Evolutionary conservation across 2,888 invertebrate species (phyloP), one percentile per base, ranked within the genome.

Genomic region (Dolichopus griseipennis): DNA sequence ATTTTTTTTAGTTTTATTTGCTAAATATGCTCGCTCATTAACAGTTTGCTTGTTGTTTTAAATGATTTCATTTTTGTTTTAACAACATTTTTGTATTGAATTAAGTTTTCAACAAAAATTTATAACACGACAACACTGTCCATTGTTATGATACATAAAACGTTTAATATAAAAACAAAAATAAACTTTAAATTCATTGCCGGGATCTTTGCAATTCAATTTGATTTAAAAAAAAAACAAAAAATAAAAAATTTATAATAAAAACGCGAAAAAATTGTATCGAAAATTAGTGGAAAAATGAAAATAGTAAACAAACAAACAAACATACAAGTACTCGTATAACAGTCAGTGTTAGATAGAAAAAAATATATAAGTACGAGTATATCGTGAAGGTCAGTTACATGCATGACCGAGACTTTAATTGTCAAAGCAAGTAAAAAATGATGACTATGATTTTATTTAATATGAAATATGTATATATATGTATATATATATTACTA

Each of bases 1-100:
- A 4, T 27, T 27, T 52, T 52, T 52, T 4, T 27, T 27, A 27
- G 2, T 27, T 27, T 27, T 27, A 27, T 27, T 12, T 18, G 52
- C 52, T 52, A 52, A 52, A 52, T 52, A 52, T 52, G 52, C 52
- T 52, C 52, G 18, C 52, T 52, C 52, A 52, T 52, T 52, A 52
- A 52, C 52, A 52, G 52, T 52, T 52, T 52, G 52, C 52, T 52
- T 52, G 52, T 52, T 52, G 52, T 52, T 52, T 52, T 18, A 41
- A 41, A 52, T 18, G n/a, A 52, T 27, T 27, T 27, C 27, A 52
- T 52, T 52, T 52, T 52, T 52, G 37, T 37, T 37, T 37, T 37
- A 37, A 10, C 12, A n/a, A n/a, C 12, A 7, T 37, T 52, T 52
- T 52, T 52, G 6, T 52, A 37, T 37, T 37, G 37, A 37, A 37